Evolutionary conservation across 2,113 vertebrate genomes (phyloP).

Genomic region (Lycocorax pyrrhopterus): DNA sequence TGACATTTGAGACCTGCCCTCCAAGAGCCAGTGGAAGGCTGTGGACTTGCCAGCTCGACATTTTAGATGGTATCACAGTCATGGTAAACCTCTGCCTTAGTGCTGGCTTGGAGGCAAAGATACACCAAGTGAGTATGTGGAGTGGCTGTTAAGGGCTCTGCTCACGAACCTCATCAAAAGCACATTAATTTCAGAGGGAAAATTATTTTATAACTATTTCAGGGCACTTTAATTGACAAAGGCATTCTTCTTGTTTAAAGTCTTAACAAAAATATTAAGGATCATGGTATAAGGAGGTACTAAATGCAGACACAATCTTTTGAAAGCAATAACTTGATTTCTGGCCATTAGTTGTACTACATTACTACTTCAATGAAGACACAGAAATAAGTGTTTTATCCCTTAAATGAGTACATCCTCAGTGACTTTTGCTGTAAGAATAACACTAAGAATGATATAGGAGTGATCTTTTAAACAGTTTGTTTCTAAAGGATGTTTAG

Average conservation of each 20-base stretch:
- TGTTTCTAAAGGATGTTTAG: background rate
- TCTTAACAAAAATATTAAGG: background rate
- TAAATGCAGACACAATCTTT: background rate
- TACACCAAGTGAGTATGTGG: background rate
- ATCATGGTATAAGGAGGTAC: background rate
- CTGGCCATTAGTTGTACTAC: background rate
- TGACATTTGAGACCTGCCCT: background rate
- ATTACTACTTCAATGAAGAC: background rate
- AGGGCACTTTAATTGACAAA: background rate
- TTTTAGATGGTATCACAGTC: background rate
- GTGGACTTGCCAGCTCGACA: fast-evolving
- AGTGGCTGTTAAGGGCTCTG: background rate
- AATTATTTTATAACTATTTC: background rate
- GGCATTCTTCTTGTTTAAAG: background rate
- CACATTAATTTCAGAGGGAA: background rate
- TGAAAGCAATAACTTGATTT: background rate
- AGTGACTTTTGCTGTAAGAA: background rate
- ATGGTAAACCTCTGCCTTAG: background rate
- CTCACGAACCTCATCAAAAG: background rate
- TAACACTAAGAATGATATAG: background rate
- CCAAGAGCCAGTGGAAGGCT: fast-evolving
- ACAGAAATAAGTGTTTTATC: background rate
- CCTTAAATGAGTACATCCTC: background rate
- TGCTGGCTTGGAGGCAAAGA: background rate
- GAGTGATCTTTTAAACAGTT: background rate